Conservation (phyloP, 2,888 invertebrate genomes). For the Agrotis segetum region DNA sequence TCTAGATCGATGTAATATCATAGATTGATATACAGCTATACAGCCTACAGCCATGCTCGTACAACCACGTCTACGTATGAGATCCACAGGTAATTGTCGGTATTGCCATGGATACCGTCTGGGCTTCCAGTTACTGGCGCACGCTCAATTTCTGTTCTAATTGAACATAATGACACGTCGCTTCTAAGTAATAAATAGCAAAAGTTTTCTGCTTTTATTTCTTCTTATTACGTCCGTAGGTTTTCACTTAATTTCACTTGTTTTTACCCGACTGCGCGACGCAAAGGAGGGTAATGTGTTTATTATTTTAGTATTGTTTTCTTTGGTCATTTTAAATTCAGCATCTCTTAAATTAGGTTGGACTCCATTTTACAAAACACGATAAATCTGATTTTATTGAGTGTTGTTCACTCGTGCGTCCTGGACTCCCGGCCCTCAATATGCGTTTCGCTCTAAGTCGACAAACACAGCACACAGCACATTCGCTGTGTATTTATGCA, state of each 20-base stretch:
- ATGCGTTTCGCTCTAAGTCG: conserved; percentile 2
- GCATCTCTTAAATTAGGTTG: background rate
- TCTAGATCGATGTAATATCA: background rate
- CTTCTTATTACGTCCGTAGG: background rate
- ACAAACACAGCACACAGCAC: conserved; percentile 4
- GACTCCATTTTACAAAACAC: background rate
- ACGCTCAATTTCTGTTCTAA: no score
- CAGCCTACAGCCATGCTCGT: background rate
- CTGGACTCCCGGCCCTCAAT: background rate
- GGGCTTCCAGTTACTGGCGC: background rate
- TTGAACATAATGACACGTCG: no score
- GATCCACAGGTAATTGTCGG: background rate
- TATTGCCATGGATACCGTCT: conserved; percentile 7
- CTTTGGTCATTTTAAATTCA: no score
- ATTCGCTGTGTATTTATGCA: conserved; percentile 8
- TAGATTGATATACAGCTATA: background rate
- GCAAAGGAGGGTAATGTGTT: no score
- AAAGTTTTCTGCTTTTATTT: background rate
- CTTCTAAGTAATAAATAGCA: no score
- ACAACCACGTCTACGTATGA: background rate
- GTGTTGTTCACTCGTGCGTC: conserved; percentile 5
- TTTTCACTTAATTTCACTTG: background rate
- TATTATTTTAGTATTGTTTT: background rate
- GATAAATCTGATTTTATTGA: conserved; percentile 5
- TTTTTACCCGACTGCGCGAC: no score